A percentile compares a stretch with the other conserved stretches of the same genome.
phyloP scores from a whole-genome alignment of 2,113 vertebrate species.

The Dinomys branickii region DNA sequence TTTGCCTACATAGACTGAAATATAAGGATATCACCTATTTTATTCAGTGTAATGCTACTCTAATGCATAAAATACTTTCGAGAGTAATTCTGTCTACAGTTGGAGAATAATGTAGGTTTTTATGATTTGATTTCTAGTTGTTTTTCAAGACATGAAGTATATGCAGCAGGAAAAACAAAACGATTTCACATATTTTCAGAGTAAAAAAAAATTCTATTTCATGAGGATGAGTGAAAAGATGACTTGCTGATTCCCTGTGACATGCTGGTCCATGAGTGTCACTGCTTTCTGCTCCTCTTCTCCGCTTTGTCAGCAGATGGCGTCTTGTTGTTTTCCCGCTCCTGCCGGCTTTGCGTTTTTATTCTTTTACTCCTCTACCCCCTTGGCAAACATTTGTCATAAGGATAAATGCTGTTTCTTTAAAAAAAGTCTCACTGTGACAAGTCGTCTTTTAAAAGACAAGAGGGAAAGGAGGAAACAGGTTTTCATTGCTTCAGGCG shows the following conservation, averaged over 20 bases:
- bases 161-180: neutral
- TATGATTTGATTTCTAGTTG: neutral
- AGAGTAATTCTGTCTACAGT: neutral
- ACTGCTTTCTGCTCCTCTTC: neutral
- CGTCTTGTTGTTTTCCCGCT: neutral
- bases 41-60: neutral
- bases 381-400: conserved; percentile 55
- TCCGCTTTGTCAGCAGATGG: conserved; percentile 67
- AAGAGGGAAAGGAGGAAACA: conserved; percentile 52
- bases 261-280: accelerated
- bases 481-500: conserved; percentile 52
- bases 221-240: neutral
- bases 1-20: neutral
- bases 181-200: neutral
- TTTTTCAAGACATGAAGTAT: neutral
- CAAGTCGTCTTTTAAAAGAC: conserved; percentile 65
- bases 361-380: neutral
- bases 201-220: neutral
- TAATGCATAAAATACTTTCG: neutral
- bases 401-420: conserved; percentile 51
- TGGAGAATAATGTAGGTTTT: neutral
- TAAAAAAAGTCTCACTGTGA: conserved; percentile 44
- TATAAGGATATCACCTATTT: neutral
- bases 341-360: neutral
- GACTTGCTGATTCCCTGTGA: neutral